Base-by-base conservation (phyloP, 2,113 vertebrate species). In the Meleagris gallopavo region DNA sequence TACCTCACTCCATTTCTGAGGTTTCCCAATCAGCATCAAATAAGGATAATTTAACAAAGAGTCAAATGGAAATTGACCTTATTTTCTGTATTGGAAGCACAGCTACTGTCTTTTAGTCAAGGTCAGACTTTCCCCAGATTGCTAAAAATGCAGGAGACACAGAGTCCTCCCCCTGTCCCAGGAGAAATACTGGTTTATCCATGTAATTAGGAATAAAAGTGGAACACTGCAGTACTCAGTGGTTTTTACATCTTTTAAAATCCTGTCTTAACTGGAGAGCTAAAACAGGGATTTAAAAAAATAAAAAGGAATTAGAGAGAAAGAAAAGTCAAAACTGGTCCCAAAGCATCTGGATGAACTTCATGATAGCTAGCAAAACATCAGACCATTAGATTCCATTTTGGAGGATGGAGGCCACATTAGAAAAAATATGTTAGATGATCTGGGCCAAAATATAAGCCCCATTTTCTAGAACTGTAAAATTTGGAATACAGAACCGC, bases 181-280 rank as follows among this genome's bases (percentile, higher is more conserved):
- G 40, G 66, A 90, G 92, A 90, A 90, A 79, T 72, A 38, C 6
- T 54, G 94, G 76, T 78, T 95, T 91, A 86, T 94, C 80, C 70
- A 15, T 21, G 4, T 86, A 95, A 94, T 96, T 93, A 82, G 54
- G 83, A 93, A 91, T 70, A 36, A 69, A 91, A 93, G 65, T 46
- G 41, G 79, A 89, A 52, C 12, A 7, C 70, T 83, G 30, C 2
- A 75, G 83, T 17, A 62, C 72, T 86, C 73, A 50, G 88, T 54
- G 69, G 43, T 83, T 94, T 95, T 89, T 80, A 88, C 89, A 52
- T 95, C 72, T 93, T 95, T 88, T 86, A 83, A 88, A 91, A 61
- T 48, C 22, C 70, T 83, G 60, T 64, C 87, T 89, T 61, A 91
- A 65, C 46, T 71, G 78, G 17, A 83, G 34, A 75, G n/a, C 65